Conservation (phyloP, 2,888 invertebrate genomes). For the Andricus curvator region DNA sequence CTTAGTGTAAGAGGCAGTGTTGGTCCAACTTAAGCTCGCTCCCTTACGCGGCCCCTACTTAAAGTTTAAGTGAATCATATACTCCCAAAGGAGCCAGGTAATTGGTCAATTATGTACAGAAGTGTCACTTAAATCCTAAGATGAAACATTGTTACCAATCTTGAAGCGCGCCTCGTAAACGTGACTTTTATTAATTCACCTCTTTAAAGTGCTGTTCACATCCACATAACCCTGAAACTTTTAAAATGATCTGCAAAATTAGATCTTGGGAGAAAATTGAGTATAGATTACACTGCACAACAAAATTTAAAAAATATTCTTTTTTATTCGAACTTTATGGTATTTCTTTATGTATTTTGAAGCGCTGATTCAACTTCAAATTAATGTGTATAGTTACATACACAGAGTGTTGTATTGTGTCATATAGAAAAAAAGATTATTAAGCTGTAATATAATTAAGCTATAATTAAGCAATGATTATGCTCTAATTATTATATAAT, state of each 20-base stretch:
- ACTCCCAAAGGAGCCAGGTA: not conserved
- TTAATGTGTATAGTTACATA: too few relatives aligned
- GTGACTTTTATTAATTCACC: not conserved
- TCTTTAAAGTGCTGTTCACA: not conserved
- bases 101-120: slow-evolving; percentile 3
- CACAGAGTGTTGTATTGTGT: too few relatives aligned
- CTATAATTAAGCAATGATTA: too few relatives aligned
- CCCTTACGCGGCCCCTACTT: not conserved
- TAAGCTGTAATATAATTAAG: too few relatives aligned
- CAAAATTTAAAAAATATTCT: too few relatives aligned
- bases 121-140: slow-evolving; percentile 7
- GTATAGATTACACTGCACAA: too few relatives aligned
- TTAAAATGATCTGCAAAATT: not conserved
- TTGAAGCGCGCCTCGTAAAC: not conserved
- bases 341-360: too few relatives aligned
- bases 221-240: not conserved
- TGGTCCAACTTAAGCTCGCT: too few relatives aligned
- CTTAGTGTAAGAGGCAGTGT: not conserved
- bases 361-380: too few relatives aligned
- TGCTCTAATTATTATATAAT: too few relatives aligned
- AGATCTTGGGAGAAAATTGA: not conserved
- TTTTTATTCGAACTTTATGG: too few relatives aligned
- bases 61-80: not conserved
- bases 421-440: too few relatives aligned
- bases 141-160: not conserved